Base-by-base conservation (phyloP, 1,140 invertebrate genomes). In the Thaumatotibia leucotreta region DNA sequence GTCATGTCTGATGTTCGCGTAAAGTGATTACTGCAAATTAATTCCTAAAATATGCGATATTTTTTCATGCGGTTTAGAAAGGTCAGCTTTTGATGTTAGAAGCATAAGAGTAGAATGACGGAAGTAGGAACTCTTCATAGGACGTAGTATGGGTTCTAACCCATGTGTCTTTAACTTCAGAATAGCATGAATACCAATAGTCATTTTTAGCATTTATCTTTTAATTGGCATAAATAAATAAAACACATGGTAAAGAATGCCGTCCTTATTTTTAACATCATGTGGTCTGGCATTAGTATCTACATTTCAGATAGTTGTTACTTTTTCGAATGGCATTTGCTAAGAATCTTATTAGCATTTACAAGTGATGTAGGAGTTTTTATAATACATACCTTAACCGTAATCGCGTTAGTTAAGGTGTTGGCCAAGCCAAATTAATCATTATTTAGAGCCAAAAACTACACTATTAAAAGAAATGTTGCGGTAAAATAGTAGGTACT, bases 81-180 rank as follows among this genome's bases (percentile, higher is more conserved):
- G 67, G 70, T 74, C 74, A 66, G 86, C 86, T 88, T 88, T 88
- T 76, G 76, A 78, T 88, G 86, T 86, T 85, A 84, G 82, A 70
- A 64, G 29, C 61, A 58, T 69, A 49, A 61, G 14, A 49, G 52
- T 73, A 64, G 67, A 50, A 65, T 58, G 14, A 50, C 64, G 61
- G 39, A 52, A 45, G 66, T 79, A 79, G 74, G 10, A 17, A 54
- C 61, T 74, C 67, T 71, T 67, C 58, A 66, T 76, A 76, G 66
- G 23, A 11, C 50, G 22, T 58, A 58, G 52, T 27, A 11, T 14
- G 24, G 52, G 29, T 58, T 58, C 23, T 58, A 24, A 14, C 11
- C 24, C 50, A 54, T 23, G 50, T 54, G 49, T 54, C 49, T 20
- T 20, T 11, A 9, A 8, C 6, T 24, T 52, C 22, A n/a, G n/a